Evolutionary conservation across 2,888 invertebrate species (phyloP), one percentile per base, ranked within the genome.

Genomic region (Calliphora vomitoria): DNA sequence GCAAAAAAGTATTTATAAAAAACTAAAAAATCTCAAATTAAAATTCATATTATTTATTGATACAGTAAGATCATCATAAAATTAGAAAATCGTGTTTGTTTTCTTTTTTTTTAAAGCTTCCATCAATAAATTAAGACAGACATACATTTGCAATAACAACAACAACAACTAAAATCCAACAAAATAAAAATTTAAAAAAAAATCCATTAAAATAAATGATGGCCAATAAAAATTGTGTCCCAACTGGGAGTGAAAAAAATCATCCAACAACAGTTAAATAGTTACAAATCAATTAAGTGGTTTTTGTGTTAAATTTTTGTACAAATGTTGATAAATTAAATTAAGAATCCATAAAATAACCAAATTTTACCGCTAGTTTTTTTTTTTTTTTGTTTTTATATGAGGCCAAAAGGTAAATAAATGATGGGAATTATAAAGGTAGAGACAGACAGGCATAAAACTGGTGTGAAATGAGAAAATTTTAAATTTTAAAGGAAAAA

Each of bases 1-100:
- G 91, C 91, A 90, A 90, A 92, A 90, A 55, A 35, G 15, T 35
- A 55, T 38, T 8, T 15, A 75, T 64, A 83, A 76, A 80, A 58
- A 44, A 4, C 13, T 44, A 10, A 68, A n/a, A 75, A 80, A 69
- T 55, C 38, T 25, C 25, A 25, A 25, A 25, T 25, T 25, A 25
- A 83, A 76, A 82, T 82, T 83, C 25, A 69, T 47, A 85, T 58
- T 64, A 74, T 82, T 81, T 82, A 60, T 69, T 69, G 18, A 79
- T 47, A 41, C 10, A 44, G 31, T 66, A 74, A 75, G 20, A 47
- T 47, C 47, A 44, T 69, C 53, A 38, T 76, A 71, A 82, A 69
- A 71, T 41, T 41, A n/a, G 53, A 53, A 76, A 62, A 76, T 71
- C 62, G 41, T 35, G 60, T 69, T 74, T 41, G 62, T 4, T 44